Percentiles rank a stretch among this genome's conserved stretches.
Conservation (phyloP, 2,797 vertebrate species). For the Triplophysa yarkandensis region DNA sequence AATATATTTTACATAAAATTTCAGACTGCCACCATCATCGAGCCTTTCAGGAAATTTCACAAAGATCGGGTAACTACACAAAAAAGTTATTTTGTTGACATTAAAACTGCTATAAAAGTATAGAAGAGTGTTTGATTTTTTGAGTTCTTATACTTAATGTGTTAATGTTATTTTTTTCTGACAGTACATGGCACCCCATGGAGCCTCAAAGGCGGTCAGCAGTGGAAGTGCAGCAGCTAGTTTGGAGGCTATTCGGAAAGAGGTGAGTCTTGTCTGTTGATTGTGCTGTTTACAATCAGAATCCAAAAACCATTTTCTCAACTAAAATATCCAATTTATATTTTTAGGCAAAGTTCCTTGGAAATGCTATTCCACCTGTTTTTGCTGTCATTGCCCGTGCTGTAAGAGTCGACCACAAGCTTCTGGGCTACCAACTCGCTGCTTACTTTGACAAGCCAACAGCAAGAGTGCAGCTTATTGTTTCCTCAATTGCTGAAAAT, state of each 20-base stretch:
- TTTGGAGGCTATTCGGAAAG: conserved; percentile 66
- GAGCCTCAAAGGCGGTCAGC: conserved; percentile 27
- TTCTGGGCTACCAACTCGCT: conserved; percentile 78
- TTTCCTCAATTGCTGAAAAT: conserved; percentile 73
- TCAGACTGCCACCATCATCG: conserved; percentile 41
- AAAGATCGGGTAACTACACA: conserved; percentile 62
- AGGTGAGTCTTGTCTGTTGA: conserved; percentile 61
- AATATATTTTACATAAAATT: too few relatives aligned
- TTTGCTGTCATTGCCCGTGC: conserved; percentile 73
- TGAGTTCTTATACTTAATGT: too few relatives aligned
- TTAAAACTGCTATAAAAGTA: too few relatives aligned
- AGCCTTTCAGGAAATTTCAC: conserved; percentile 64
- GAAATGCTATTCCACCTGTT: conserved; percentile 65
- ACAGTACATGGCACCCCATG: conserved; percentile 58
- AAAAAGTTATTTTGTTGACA: too few relatives aligned
- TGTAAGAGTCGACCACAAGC: conserved; percentile 70
- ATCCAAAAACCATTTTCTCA: not conserved
- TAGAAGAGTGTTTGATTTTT: too few relatives aligned
- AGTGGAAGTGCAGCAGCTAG: conserved; percentile 63
- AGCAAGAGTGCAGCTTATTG: conserved; percentile 74
- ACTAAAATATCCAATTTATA: not conserved
- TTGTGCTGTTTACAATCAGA: not conserved
- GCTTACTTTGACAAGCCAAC: conserved; percentile 70
- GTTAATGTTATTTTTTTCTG: not conserved
- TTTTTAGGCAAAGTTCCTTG: conserved; percentile 74